Conservation (phyloP, 1,140 invertebrate genomes). For the Acromyrmex echinatior region DNA sequence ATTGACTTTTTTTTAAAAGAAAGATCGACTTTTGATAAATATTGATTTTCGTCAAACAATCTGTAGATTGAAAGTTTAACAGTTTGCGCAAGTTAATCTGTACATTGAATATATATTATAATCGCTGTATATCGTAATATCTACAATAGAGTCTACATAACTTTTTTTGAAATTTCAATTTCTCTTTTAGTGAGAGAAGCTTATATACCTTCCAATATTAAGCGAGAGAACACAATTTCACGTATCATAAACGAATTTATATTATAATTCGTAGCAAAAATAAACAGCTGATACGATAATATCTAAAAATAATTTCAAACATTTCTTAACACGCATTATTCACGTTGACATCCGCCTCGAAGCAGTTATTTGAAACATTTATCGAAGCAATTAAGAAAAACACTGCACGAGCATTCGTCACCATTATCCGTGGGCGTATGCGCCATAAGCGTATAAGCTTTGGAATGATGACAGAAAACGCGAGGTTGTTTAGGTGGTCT, state of each 20-base stretch:
- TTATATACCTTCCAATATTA: not conserved
- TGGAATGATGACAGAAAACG: slow-evolving; percentile 34
- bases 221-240: not conserved
- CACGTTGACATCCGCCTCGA: not conserved
- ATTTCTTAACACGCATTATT: not conserved
- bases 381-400: slow-evolving; percentile 26
- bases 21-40: not conserved
- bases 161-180: not conserved
- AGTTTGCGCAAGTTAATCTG: not conserved
- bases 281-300: not conserved
- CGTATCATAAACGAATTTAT: not conserved
- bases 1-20: not conserved
- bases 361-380: not conserved
- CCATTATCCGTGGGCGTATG: not conserved
- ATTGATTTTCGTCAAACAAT: slow-evolving; percentile 29
- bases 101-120: not conserved
- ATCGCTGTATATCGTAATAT: not conserved
- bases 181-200: not conserved
- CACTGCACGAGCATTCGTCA: slow-evolving; percentile 22
- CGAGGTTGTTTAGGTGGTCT: slow-evolving; percentile 33
- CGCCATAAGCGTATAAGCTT: not conserved
- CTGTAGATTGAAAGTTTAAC: not conserved
- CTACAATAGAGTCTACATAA: not conserved
- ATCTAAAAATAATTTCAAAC: not conserved
- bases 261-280: not conserved